Percentiles rank a stretch among this genome's conserved stretches.
Evolutionary conservation across 2,113 vertebrate species (phyloP).

Genomic region (Cyanoliseus patagonus): DNA sequence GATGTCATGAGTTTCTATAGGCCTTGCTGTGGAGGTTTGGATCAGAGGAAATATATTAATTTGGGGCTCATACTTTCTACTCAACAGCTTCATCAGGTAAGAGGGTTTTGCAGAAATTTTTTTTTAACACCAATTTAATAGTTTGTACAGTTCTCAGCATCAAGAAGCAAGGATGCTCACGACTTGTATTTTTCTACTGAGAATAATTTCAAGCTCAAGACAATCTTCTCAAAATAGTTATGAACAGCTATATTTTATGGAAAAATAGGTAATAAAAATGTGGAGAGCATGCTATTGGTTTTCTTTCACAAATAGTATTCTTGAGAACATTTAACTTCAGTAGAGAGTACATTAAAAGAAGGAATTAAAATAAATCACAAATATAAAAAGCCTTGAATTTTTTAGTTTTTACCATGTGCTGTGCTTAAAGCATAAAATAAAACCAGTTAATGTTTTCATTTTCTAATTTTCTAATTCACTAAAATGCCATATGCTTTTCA

Average conservation of each 20-base stretch:
- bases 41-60: background rate
- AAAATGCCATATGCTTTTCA: constrained; percentile 55
- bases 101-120: background rate
- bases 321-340: constrained; percentile 4
- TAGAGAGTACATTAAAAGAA: background rate
- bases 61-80: background rate
- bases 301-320: background rate
- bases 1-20: background rate
- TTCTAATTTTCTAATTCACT: constrained; percentile 38
- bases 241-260: background rate
- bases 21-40: background rate
- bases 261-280: background rate
- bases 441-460: constrained; percentile 8
- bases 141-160: background rate
- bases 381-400: constrained; percentile 6
- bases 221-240: background rate
- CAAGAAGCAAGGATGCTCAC: background rate
- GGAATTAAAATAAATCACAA: constrained; percentile 20
- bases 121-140: background rate
- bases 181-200: background rate
- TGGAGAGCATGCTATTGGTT: background rate
- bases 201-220: background rate
- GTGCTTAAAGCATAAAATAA: constrained; percentile 3
- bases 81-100: background rate
- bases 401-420: constrained; percentile 6